phyloP scores from a whole-genome alignment of 2,797 vertebrate genomes.

The Botia almorhae region DNA sequence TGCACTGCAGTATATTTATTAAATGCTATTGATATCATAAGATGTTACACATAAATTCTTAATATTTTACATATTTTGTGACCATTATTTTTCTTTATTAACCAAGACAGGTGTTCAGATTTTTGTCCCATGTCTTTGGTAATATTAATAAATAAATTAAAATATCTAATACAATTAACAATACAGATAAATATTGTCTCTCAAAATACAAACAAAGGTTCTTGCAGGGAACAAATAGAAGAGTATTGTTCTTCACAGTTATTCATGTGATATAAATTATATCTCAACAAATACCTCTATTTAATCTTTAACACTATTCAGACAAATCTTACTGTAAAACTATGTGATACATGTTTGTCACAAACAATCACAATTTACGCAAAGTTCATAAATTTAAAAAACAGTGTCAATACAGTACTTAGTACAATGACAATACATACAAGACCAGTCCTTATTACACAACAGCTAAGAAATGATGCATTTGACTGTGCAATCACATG shows the following conservation, averaged over 20 bases:
- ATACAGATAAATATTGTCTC: conserved; percentile 74
- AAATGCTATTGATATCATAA: conserved; percentile 18
- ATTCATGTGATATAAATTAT: conserved; percentile 90
- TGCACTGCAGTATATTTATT: neutral
- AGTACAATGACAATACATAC: conserved; percentile 79
- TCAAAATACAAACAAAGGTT: conserved; percentile 87
- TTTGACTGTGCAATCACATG: conserved; percentile 71
- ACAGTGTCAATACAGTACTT: conserved; percentile 77
- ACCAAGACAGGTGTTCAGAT: conserved; percentile 51
- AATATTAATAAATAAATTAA: conserved; percentile 92
- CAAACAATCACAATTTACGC: conserved; percentile 90
- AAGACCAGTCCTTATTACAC: conserved; percentile 72
- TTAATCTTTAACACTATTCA: conserved; percentile 61
- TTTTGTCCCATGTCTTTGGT: conserved; percentile 82
- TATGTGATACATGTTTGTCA: conserved; percentile 84
- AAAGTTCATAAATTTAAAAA: conserved; percentile 83
- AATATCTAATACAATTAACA: conserved; percentile 86
- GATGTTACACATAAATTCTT: neutral
- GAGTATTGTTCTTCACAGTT: conserved; percentile 85
- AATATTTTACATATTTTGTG: neutral
- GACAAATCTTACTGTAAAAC: conserved; percentile 85
- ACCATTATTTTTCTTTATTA: neutral
- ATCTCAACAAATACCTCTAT: conserved; percentile 79
- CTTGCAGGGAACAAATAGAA: conserved; percentile 84
- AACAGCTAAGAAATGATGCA: conserved; percentile 73